Percentiles rank a stretch among this genome's conserved stretches.
Conservation (phyloP, 2,797 vertebrate species). For the Syncerus caffer region DNA sequence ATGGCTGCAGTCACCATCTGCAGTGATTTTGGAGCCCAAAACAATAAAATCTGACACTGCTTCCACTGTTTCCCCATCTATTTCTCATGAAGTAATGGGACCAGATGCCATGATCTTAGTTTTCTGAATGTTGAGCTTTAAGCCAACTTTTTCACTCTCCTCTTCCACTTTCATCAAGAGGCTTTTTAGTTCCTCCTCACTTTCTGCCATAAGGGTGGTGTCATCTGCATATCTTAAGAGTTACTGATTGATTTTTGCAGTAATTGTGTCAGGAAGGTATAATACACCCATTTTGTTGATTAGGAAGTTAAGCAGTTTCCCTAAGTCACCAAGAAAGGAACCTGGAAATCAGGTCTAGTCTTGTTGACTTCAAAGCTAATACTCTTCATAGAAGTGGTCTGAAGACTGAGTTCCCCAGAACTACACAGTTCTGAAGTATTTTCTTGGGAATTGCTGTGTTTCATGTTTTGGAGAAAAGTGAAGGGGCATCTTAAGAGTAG, state of each 20-base stretch:
- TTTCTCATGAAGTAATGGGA: too few species aligned
- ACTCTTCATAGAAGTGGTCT: not conserved
- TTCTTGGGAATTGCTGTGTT: not conserved
- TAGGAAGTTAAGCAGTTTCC: not conserved
- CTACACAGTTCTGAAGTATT: not conserved
- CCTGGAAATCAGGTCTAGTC: not conserved
- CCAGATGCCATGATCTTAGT: too few species aligned
- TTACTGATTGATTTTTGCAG: not conserved
- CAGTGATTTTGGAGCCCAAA: too few species aligned
- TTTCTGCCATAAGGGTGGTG: too few species aligned
- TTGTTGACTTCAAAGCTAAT: not conserved
- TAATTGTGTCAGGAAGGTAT: not conserved
- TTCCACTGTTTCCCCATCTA: too few species aligned
- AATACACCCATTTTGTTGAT: not conserved
- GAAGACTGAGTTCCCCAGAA: not conserved
- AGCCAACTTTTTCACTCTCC: too few species aligned
- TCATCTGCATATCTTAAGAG: not conserved
- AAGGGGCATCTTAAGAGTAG: not conserved
- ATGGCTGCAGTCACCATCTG: too few species aligned
- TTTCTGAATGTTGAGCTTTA: too few species aligned
- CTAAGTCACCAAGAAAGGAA: not conserved
- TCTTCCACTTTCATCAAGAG: too few species aligned
- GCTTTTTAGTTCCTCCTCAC: too few species aligned
- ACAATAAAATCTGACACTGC: too few species aligned
- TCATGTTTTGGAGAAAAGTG: not conserved